phyloP scores from a whole-genome alignment of 2,888 invertebrate genomes.

The Drosophila mulleri region DNA sequence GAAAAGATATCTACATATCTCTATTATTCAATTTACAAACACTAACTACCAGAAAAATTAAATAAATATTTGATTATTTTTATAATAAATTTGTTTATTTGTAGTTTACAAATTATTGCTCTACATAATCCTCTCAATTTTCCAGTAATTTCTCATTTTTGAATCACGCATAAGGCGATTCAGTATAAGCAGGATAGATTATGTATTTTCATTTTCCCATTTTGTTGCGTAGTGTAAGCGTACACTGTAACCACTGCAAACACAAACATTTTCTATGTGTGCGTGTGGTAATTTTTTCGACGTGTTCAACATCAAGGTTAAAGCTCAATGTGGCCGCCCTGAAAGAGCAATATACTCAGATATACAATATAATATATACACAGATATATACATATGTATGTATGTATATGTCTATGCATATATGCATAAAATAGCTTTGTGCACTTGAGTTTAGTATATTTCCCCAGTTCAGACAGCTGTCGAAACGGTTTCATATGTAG shows the following conservation, averaged over 20 bases:
- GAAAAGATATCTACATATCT: background rate
- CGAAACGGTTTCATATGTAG: conserved; percentile 37
- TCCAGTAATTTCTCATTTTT: too few relatives aligned
- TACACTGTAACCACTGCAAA: conserved; percentile 25
- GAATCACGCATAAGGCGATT: too few relatives aligned
- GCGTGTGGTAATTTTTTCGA: conserved; percentile 17
- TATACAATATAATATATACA: background rate
- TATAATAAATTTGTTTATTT: too few relatives aligned
- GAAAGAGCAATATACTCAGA: conserved; percentile 28
- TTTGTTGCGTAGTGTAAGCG: conserved; percentile 33
- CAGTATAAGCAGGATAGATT: too few relatives aligned
- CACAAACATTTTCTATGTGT: conserved; percentile 21
- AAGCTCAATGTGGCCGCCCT: conserved; percentile 28
- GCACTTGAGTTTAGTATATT: conserved; percentile 5
- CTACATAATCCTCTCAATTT: too few relatives aligned
- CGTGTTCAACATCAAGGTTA: conserved; percentile 55
- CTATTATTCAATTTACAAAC: background rate
- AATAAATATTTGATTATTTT: too few relatives aligned
- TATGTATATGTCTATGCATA: background rate
- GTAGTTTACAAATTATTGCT: too few relatives aligned
- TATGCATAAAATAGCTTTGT: conserved; percentile 16
- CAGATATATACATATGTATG: background rate
- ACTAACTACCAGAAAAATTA: too few relatives aligned
- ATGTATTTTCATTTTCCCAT: background rate
- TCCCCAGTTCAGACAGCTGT: conserved; percentile 16